These are phyloP conservation scores for Cephus nigrinus DNA, from an alignment of 2,888 invertebrate species.

Conservation along the genomic window DNA sequence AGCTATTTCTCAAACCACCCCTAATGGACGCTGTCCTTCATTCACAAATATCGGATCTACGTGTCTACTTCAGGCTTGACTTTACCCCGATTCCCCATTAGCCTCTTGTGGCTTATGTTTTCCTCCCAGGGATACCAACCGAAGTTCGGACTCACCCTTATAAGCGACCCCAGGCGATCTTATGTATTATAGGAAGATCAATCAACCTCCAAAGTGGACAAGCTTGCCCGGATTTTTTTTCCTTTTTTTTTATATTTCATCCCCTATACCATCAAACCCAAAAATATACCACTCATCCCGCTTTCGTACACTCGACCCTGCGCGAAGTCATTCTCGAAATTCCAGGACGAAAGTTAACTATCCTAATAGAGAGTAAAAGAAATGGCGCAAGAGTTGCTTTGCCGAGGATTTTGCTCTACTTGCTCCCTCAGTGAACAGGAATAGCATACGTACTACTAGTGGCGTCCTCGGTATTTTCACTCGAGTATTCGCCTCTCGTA, in stretches of 20 bases:
- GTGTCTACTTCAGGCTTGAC: neutral
- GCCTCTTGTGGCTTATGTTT: neutral
- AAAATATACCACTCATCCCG: neutral
- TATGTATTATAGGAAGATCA: neutral
- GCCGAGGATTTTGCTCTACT: neutral
- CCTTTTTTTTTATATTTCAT: neutral
- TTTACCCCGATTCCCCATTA: neutral
- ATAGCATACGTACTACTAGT: neutral
- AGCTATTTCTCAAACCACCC: neutral
- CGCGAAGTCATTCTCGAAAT: neutral
- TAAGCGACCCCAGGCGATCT: neutral
- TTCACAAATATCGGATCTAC: neutral
- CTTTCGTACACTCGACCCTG: neutral
- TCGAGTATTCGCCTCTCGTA: neutral
- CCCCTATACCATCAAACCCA: neutral
- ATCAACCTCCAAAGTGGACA: neutral
- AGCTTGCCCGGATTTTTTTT: neutral
- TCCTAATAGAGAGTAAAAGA: neutral
- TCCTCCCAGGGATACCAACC: neutral
- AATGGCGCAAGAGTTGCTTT: neutral
- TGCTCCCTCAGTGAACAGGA: neutral
- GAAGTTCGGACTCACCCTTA: neutral
- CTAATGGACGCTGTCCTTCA: neutral
- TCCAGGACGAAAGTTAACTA: neutral
- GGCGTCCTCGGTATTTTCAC: neutral